These are phyloP conservation scores for Micrastur ruficollis DNA, from an alignment of 2,797 vertebrate genomes.

Conservation along the genomic window DNA sequence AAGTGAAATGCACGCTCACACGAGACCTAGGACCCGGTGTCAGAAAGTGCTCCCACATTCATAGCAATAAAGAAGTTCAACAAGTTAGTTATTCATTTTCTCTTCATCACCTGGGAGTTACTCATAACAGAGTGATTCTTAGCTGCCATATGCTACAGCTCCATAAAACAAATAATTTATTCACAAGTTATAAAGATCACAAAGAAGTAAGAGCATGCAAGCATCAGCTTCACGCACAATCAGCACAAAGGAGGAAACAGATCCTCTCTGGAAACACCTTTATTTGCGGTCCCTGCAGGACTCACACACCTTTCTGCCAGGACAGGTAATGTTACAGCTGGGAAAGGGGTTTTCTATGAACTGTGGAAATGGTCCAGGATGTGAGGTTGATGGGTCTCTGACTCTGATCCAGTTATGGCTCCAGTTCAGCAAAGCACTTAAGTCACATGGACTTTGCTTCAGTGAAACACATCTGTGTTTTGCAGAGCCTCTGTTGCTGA, in stretches of 20 bases:
- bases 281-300: not conserved
- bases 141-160: slow-evolving; percentile 18
- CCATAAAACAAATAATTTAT: slow-evolving; percentile 46
- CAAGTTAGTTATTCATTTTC: not conserved
- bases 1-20: not conserved
- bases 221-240: not conserved
- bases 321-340: not conserved
- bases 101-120: slow-evolving; percentile 9
- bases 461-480: not conserved
- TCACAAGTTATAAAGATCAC: not conserved
- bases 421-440: not conserved
- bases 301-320: not conserved
- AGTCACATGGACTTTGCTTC: not conserved
- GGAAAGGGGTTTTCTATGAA: not conserved
- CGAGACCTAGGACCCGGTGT: not conserved
- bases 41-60: not conserved
- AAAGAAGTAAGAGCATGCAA: not conserved
- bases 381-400: not conserved
- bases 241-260: not conserved
- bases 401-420: not conserved
- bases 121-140: not conserved
- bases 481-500: not conserved
- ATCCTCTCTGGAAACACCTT: not conserved
- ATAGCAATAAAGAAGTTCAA: not conserved
- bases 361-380: not conserved